Base-by-base conservation (phyloP, 2,888 invertebrate species). In the Platyscelio sp. region DNA sequence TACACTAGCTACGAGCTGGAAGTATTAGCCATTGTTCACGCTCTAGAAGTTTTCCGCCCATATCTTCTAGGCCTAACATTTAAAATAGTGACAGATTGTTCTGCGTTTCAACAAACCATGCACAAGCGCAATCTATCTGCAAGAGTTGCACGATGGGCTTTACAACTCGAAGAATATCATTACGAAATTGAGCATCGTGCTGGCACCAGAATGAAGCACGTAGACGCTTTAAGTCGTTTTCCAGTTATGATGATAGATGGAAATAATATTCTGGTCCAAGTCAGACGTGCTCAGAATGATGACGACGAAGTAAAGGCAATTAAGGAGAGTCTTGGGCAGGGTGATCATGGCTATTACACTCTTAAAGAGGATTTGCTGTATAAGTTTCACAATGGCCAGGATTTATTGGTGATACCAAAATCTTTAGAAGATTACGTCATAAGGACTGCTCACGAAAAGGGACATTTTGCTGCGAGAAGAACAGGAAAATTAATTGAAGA, bases 1-100 rank as follows among this genome's bases (percentile, higher is more conserved):
- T 85, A 85, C n/a, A 33, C 26, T 11, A 82, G 85, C 29, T 85
- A 85, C 15, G 81, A 75, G 7, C 26, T 82, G 5, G 78, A 78
- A 18, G 67, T 56, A 5, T 1, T 80, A 2, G 84, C 72, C 0
- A 46, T 84, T 0, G 56, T 85, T 9, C 4, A 46, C 1, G 61
- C 68, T 0, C 18, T 85, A 13, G 18, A 74, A 7, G 65, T 61
- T 26, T 85, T 81, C 20, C 51, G 80, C 0, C 24, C 56, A 3
- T 85, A 85, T 33, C 5, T 84, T 1, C 38, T 76, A 5, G 67
- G 79, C 3, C 13, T 76, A 2, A 13, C 11, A 3, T 76, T 76
- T 24, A 70, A 65, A 11, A 46, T 82, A 3, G 65, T 82, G 2
- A 82, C 75, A 0, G 85, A 81, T 18, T 85, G 78, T 9, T 9